These are phyloP conservation scores for Berghia stephanieae DNA, from an alignment of 1,140 invertebrate genomes.

Conservation along the genomic window DNA sequence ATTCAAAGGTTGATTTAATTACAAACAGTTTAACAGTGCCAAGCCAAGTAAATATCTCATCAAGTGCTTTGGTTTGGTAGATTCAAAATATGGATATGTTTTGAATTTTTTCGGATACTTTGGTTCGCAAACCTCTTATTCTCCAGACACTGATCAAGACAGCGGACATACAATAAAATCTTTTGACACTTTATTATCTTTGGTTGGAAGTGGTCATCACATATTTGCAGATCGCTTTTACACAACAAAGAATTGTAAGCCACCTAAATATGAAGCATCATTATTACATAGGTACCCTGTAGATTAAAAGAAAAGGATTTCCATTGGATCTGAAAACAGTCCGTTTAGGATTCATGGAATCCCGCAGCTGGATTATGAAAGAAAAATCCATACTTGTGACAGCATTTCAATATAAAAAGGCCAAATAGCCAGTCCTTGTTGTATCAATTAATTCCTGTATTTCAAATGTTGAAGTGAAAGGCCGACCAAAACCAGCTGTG, in stretches of 20 bases:
- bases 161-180: background rate
- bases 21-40: background rate
- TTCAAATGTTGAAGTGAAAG: background rate
- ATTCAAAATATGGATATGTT: background rate
- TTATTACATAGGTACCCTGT: background rate
- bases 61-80: background rate
- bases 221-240: slow-evolving; percentile 1
- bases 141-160: background rate
- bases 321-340: background rate
- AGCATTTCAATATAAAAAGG: background rate
- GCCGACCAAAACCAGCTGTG: background rate
- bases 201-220: background rate
- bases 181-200: background rate
- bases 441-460: background rate
- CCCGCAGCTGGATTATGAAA: background rate
- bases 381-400: background rate
- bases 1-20: background rate
- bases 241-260: background rate
- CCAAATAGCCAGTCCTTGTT: background rate
- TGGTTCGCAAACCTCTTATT: background rate
- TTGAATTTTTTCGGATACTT: background rate
- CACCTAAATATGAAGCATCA: background rate
- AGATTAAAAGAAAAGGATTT: background rate
- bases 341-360: background rate
- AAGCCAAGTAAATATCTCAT: background rate